Base-by-base conservation (phyloP, 1,140 invertebrate genomes). In the Drosophila kurseongensis region DNA sequence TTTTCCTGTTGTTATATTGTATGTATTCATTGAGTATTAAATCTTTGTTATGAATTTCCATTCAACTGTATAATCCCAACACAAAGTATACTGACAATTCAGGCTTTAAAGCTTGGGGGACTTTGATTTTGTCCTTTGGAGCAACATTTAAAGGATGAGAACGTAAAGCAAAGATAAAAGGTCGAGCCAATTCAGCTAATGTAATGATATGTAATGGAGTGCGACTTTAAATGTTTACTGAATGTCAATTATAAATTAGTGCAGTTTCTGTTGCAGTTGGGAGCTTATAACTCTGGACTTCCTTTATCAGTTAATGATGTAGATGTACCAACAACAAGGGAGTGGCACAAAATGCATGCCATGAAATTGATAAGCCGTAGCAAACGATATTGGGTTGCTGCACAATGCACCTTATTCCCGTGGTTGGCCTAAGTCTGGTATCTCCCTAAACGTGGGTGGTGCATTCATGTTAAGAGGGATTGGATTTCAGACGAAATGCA, bases 241-340 rank as follows among this genome's bases (percentile, higher is more conserved):
- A 8, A 2, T 16, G n/a, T 13, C 4, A 42, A 42, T 5, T 5
- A 44, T 23, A 45, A 0, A 23, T 10, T 45, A 44, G 23, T 5
- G 16, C 9, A 23, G 2, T 16, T 50, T 48, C 56, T 32, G 51
- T 10, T 41, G 13, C 57, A 32, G 29, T 10, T 51, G 44, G 32
- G 16, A 57, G 36, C 60, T 44, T 54, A 52, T 38, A 62, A 45
- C 61, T 62, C 60, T 68, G 67, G 65, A 72, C 67, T 72, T 79
- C 72, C 75, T 80, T 74, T 61, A n/a, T 45, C 62, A 42, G 42
- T 55, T 74, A 51, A 51, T 66, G 14, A 9, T 67, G 16, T 41
- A 42, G 47, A 10, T 40, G 5, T 14, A 27, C 27, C 27, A 50
- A 10, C 18, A 27, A 29, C 7, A 4, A 27, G 1, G 4, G 29